phyloP scores from a whole-genome alignment of 2,113 vertebrate species.

The Lophura nycthemera region DNA sequence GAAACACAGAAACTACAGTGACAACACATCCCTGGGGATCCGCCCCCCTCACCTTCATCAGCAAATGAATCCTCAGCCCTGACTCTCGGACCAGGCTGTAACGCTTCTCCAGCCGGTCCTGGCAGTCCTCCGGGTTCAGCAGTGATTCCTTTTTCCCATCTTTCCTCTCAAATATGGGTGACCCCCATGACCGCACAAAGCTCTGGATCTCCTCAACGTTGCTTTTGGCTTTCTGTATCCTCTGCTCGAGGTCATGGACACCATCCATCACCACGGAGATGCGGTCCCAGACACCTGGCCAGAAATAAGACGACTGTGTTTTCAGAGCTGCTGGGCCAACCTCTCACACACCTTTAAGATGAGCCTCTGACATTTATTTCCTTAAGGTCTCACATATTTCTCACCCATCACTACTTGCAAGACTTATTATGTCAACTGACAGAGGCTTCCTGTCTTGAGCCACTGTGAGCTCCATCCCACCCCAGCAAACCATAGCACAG shows the following conservation, averaged over 20 bases:
- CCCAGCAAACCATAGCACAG: not conserved
- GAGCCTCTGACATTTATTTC: not conserved
- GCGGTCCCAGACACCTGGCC: slow-evolving; percentile 84
- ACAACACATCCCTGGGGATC: not conserved
- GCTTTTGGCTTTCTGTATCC: slow-evolving; percentile 86
- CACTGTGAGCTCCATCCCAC: not conserved
- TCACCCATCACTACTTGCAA: not conserved
- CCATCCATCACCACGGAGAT: slow-evolving; percentile 78
- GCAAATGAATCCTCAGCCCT: slow-evolving; percentile 85
- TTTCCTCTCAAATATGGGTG: slow-evolving; percentile 86
- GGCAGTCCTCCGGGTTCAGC: slow-evolving; percentile 85
- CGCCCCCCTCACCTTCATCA: slow-evolving; percentile 82
- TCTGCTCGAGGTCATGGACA: slow-evolving; percentile 84
- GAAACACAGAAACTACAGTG: not conserved
- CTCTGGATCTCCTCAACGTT: slow-evolving; percentile 87
- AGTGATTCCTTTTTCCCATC: slow-evolving; percentile 86
- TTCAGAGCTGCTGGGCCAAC: not conserved
- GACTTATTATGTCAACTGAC: accelerated
- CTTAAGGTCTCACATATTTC: accelerated
- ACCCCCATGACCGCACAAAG: slow-evolving; percentile 83
- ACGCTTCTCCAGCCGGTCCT: slow-evolving; percentile 78
- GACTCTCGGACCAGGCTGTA: slow-evolving; percentile 80
- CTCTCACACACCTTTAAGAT: not conserved
- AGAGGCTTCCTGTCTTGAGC: not conserved
- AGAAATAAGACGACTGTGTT: not conserved